Evolutionary conservation across 2,888 invertebrate species (phyloP).

Genomic region (Eledone cirrhosa): DNA sequence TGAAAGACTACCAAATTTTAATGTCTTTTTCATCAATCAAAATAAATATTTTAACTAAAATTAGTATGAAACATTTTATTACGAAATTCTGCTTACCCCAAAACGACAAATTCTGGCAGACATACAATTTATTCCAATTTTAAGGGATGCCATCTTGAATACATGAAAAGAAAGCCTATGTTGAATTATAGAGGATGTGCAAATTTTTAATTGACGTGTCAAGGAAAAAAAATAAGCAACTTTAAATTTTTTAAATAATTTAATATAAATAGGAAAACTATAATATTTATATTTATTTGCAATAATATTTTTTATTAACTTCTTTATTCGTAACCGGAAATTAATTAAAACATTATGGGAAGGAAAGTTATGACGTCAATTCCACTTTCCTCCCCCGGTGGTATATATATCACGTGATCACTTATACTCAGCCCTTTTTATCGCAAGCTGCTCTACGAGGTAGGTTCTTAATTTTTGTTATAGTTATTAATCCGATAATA

Average conservation of each 20-base stretch:
- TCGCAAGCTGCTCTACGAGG: constrained; percentile 39
- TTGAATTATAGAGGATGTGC: too few species aligned
- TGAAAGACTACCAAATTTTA: too few species aligned
- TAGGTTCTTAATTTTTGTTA: not conserved
- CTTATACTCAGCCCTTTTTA: constrained; percentile 47
- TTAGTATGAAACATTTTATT: too few species aligned
- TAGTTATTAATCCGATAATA: not conserved
- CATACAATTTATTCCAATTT: constrained; percentile 15
- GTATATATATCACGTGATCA: constrained; percentile 55
- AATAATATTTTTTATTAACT: too few species aligned
- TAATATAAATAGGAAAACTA: too few species aligned
- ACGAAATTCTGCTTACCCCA: not conserved
- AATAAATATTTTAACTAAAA: too few species aligned
- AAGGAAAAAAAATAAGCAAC: too few species aligned
- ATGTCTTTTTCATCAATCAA: too few species aligned
- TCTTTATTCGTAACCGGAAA: not conserved
- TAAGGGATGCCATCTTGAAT: constrained; percentile 21
- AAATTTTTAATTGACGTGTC: too few species aligned
- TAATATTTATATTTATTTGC: too few species aligned
- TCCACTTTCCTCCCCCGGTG: constrained; percentile 44
- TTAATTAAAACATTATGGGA: constrained; percentile 10
- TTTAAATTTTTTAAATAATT: too few species aligned
- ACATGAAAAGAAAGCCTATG: not conserved
- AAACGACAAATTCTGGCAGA: not conserved
- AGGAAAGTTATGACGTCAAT: constrained; percentile 67